Evolutionary conservation across 2,113 vertebrate genomes (phyloP), one percentile per base, ranked within the genome.

Genomic region (Salminus brasiliensis): DNA sequence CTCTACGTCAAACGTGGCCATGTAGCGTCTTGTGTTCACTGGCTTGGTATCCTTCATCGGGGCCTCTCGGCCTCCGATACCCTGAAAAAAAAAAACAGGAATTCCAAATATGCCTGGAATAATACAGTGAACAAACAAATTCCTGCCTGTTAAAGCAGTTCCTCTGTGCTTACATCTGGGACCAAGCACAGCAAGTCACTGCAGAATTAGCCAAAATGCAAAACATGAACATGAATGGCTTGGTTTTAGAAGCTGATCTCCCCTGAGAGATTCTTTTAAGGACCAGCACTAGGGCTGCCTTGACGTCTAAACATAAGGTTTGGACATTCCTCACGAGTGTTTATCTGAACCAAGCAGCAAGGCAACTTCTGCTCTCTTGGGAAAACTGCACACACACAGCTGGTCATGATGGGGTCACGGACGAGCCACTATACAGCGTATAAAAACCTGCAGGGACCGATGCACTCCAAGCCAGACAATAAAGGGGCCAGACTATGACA

Each of bases 1-100:
- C 4, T 95, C 94, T 43, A 99, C 94, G 2, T 93, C 96, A 12
- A 98, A 99, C 6, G 89, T 93, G 6, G 95, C 95, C 36, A 93
- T 93, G 59, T 98, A 98, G 15, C 96, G 93, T 0, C 95, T 94
- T 0, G 83, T 7, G 70, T 93, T 98, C 47, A 93, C 89, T 7
- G 95, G 91, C 59, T 93, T 96, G 25, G 94, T 95, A 66, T 97
- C 95, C 83, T 94, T 95, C 88, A 96, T 59, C 6, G 92, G 93
- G 21, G 95, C 94, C 47, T 95, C 94, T 27, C 91, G 90, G 12
- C 94, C 83, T 36, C 87, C 79, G 78, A 95, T 93, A 10, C 97
- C 95, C 94, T 96, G 87, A 32, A 12, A 72, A 25, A 25, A n/a
- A 55, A 59, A 3, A 72, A 52, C 0, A 29, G 47, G 49, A 82